phyloP scores from a whole-genome alignment of 30 jellyfish, hydroid and myxozoan genomes.

The Calvadosia cruxmelitensis region DNA sequence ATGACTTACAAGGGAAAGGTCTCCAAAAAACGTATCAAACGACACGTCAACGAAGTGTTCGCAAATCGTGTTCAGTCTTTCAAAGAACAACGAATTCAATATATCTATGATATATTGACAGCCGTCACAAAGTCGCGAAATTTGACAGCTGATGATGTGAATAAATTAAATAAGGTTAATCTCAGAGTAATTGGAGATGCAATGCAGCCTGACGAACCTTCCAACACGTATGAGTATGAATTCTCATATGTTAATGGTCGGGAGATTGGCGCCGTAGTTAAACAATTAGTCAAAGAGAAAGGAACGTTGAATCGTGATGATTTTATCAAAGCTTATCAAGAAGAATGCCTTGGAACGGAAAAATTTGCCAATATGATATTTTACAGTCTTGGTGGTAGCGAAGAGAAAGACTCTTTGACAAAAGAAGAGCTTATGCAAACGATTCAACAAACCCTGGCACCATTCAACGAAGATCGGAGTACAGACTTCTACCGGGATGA shows the following conservation, averaged over 20 bases:
- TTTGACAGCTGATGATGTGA: background rate
- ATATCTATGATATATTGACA: background rate
- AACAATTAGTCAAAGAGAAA: background rate
- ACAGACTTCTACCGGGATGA: background rate
- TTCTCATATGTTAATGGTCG: background rate
- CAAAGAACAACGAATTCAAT: background rate
- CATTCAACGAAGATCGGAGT: background rate
- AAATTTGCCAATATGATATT: slow-evolving; percentile 34
- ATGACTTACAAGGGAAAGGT: background rate
- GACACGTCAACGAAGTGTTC: background rate
- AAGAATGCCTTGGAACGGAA: slow-evolving; percentile 43
- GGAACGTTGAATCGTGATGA: slow-evolving; percentile 14
- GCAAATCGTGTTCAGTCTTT: background rate
- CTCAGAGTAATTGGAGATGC: background rate
- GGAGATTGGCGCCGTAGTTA: background rate
- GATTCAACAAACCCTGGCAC: background rate
- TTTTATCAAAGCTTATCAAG: slow-evolving; percentile 25
- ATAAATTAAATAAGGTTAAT: background rate
- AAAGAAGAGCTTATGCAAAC: background rate
- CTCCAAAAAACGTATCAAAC: background rate
- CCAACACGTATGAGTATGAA: background rate
- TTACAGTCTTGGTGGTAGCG: slow-evolving; percentile 34
- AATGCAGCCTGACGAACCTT: background rate
- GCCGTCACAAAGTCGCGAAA: background rate
- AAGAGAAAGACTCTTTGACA: background rate